Base-by-base conservation (phyloP, 1,140 invertebrate genomes). In the Drosophila leontia region DNA sequence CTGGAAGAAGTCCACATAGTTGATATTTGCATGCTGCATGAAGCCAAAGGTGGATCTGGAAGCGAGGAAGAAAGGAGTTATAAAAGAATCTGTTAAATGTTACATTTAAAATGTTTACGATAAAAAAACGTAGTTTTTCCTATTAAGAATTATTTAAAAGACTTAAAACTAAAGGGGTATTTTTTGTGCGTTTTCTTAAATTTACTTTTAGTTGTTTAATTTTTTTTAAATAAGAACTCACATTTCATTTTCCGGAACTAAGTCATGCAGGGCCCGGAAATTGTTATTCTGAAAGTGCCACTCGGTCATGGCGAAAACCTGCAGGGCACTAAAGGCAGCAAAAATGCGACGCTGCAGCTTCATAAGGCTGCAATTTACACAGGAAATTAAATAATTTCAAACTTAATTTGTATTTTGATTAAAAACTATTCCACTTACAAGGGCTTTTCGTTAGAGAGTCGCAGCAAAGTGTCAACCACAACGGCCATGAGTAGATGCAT, bases 251-350 rank as follows among this genome's bases (percentile, higher is more conserved):
- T 93, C 75, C 44, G 94, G 93, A 61, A 98, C 91, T 7, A 92
- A 79, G 0, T 93, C 87, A 61, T 96, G 94, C 15, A 99, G 91
- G 1, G 93, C 88, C 11, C 95, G 79, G 32, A 97, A 94, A 70
- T 98, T 98, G 2, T 95, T 92, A 74, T 97, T 97, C 23, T 93
- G 86, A 85, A 98, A 99, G 8, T 94, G 93, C 97, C 97, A 99
- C 87, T 97, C 94, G 69, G 97, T 95, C 0, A 94, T 95, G 0
- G 97, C 94, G 81, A 98, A 99, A 81, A 96, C 97, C 51, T 95
- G 93, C 5, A 99, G 82, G 4, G 96, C 96, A 9, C 93, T 93
- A 39, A 96, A 96, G 0, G 97, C 96, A 45, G 95, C 95, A 80
- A 96, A 96, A 9, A 99, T 95, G 74, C 96, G 96, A 11, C 96